These are phyloP conservation scores for Urocyon cinereoargenteus DNA, from an alignment of 2,797 vertebrate genomes.

Conservation along the genomic window DNA sequence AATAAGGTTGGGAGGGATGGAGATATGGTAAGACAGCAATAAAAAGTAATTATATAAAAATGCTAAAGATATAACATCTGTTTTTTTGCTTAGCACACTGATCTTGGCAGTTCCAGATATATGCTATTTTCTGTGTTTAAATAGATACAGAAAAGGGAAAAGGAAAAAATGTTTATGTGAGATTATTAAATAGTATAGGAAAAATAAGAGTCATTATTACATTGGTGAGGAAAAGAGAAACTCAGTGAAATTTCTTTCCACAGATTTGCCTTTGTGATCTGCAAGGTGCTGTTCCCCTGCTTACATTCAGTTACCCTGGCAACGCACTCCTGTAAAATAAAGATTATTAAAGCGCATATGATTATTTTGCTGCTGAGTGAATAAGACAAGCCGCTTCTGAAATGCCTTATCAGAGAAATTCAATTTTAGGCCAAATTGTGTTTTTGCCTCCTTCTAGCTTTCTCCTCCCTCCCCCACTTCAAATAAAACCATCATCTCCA, in stretches of 20 bases:
- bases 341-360: slow-evolving; percentile 93
- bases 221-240: slow-evolving; percentile 87
- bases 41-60: slow-evolving; percentile 92
- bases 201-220: slow-evolving; percentile 89
- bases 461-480: slow-evolving; percentile 79
- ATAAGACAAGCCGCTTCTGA: slow-evolving; percentile 90
- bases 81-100: slow-evolving; percentile 87
- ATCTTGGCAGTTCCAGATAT: slow-evolving; percentile 85
- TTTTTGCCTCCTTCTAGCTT: slow-evolving; percentile 88
- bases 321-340: slow-evolving; percentile 92
- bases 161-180: slow-evolving; percentile 86
- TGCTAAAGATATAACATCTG: slow-evolving; percentile 90
- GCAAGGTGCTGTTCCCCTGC: slow-evolving; percentile 90
- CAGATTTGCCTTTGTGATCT: slow-evolving; percentile 91
- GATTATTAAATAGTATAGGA: slow-evolving; percentile 89
- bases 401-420: slow-evolving; percentile 92
- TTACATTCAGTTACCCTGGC: slow-evolving; percentile 91
- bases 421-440: slow-evolving; percentile 90
- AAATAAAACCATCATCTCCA: slow-evolving; percentile 88
- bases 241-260: slow-evolving; percentile 89
- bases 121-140: slow-evolving; percentile 85
- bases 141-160: slow-evolving; percentile 86
- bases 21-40: slow-evolving; percentile 86
- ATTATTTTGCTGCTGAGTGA: slow-evolving; percentile 91
- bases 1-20: slow-evolving; percentile 79